Conservation (phyloP, 53 echinoderm and acorn worm species). For the Holothuria leucospilota region DNA sequence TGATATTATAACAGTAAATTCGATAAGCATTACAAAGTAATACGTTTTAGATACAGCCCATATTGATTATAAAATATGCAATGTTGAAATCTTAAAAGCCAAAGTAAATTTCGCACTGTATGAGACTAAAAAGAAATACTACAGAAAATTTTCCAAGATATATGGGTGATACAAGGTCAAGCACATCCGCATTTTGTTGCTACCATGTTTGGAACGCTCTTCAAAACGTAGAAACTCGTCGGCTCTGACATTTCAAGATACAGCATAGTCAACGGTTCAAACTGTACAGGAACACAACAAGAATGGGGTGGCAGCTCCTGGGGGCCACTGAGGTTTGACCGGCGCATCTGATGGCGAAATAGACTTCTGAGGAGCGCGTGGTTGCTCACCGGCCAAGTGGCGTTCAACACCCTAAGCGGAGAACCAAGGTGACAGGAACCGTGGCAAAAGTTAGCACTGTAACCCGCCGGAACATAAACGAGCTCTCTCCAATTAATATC, state of each 20-base stretch:
- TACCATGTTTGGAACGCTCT: conserved; percentile 2
- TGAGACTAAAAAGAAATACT: too few relatives aligned
- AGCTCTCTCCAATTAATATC: background rate
- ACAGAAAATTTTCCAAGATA: too few relatives aligned
- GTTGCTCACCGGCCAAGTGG: background rate
- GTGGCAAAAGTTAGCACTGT: conserved; percentile 15
- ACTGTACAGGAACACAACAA: background rate
- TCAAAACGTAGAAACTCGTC: background rate
- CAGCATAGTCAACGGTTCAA: background rate
- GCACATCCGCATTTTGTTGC: background rate
- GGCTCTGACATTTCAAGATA: background rate
- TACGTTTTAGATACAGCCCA: too few relatives aligned
- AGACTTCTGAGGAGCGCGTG: conserved; percentile 8
- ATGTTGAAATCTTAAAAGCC: too few relatives aligned
- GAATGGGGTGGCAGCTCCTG: background rate
- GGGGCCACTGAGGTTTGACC: too few relatives aligned
- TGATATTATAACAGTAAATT: too few relatives aligned
- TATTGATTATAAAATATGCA: too few relatives aligned
- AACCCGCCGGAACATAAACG: background rate
- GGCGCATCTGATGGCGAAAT: background rate
- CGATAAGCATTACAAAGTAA: too few relatives aligned
- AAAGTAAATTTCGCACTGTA: too few relatives aligned
- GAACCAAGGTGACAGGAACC: conserved; percentile 2
- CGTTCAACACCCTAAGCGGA: background rate
- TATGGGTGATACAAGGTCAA: background rate